Percentiles rank a stretch among this genome's conserved stretches.
These are phyloP conservation scores for Murina feae DNA, from an alignment of 2,113 vertebrate genomes.

Conservation along the genomic window DNA sequence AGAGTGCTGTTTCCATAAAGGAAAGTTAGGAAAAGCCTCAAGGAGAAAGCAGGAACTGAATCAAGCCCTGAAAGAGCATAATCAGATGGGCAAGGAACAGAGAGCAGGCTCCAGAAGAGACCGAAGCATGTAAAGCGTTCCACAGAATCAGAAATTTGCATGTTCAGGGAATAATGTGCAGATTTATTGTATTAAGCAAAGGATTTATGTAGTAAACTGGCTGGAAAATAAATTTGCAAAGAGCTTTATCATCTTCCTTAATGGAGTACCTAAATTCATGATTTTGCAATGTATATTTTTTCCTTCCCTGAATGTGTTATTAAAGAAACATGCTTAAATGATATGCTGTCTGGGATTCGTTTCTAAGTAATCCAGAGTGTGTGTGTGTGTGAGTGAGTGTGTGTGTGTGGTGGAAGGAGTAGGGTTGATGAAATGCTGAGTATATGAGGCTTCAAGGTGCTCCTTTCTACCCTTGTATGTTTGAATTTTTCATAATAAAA, in stretches of 20 bases:
- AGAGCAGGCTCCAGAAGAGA: neutral
- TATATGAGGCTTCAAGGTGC: neutral
- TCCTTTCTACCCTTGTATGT: slow-evolving; percentile 16
- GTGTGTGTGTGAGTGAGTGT: too few relatives aligned
- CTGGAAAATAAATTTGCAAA: slow-evolving; percentile 6
- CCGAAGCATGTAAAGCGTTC: neutral
- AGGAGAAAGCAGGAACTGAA: slow-evolving; percentile 2
- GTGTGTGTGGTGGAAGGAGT: neutral
- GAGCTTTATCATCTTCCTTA: neutral
- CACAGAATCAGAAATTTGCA: neutral
- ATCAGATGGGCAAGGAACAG: neutral
- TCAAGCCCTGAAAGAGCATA: neutral
- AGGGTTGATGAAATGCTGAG: neutral
- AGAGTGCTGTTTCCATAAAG: neutral
- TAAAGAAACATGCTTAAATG: neutral
- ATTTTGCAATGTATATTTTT: neutral
- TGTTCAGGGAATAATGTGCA: neutral
- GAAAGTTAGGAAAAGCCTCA: neutral
- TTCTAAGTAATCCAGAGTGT: neutral
- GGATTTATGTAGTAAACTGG: neutral
- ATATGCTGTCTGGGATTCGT: neutral
- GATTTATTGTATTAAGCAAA: neutral
- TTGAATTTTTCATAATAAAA: slow-evolving; percentile 31
- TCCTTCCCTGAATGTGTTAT: neutral
- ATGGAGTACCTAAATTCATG: neutral